Conservation (phyloP, 2,113 vertebrate species). For the Archilochus colubris region DNA sequence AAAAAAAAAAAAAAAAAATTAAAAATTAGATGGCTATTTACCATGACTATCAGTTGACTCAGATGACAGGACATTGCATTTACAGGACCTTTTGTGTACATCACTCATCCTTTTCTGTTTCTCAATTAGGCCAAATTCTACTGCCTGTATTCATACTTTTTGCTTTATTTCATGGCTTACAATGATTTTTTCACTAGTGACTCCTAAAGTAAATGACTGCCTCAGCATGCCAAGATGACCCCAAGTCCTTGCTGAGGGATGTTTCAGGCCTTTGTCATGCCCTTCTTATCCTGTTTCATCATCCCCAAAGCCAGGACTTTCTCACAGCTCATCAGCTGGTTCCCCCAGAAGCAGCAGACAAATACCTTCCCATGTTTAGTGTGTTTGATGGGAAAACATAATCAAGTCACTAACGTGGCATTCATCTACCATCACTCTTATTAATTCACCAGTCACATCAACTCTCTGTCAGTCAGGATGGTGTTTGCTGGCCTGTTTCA, state of each 20-base stretch:
- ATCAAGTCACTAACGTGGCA: rapidly evolving
- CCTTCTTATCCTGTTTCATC: background rate
- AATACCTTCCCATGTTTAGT: background rate
- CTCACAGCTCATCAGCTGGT: constrained; percentile 9
- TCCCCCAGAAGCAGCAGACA: background rate
- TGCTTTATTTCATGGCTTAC: background rate
- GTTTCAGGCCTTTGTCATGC: constrained; percentile 14
- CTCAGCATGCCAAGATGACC: background rate
- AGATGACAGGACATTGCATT: background rate
- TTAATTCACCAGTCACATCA: background rate
- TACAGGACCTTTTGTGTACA: background rate
- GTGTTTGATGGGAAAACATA: background rate
- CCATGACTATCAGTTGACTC: constrained; percentile 29
- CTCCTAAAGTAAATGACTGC: constrained; percentile 30
- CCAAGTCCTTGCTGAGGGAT: background rate
- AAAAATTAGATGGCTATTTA: constrained; percentile 16
- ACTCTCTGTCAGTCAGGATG: background rate
- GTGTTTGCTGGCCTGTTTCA: background rate
- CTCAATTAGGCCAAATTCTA: constrained; percentile 30
- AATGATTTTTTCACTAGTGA: background rate
- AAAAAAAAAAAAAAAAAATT: background rate
- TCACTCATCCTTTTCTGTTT: constrained; percentile 11
- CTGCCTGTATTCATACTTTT: background rate
- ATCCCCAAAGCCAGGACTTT: constrained; percentile 16
- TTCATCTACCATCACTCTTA: rapidly evolving